Evolutionary conservation across 53 echinoderm and acorn worm species (phyloP).

Genomic region (Holothuria scabra): DNA sequence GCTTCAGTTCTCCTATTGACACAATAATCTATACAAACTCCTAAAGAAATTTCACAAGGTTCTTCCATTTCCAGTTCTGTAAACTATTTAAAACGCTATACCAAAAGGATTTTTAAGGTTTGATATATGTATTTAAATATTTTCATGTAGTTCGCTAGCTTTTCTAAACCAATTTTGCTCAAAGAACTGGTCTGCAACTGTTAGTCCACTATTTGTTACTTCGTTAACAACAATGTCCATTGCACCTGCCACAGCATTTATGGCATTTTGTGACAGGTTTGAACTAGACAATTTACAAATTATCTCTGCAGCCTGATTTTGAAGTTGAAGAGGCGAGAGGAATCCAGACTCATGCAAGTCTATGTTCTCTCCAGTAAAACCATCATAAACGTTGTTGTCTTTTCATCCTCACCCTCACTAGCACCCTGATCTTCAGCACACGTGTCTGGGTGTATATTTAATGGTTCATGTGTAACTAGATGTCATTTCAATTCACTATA

Average conservation of each 20-base stretch:
- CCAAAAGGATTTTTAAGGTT: constrained; percentile 38
- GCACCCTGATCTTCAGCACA: constrained; percentile 7
- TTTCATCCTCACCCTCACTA: not conserved
- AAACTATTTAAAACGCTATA: constrained; percentile 27
- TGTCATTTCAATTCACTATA: constrained; percentile 35
- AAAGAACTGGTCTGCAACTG: constrained; percentile 33
- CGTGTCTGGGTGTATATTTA: not conserved
- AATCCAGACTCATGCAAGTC: not conserved
- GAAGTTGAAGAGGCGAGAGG: not conserved
- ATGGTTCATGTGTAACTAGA: constrained; percentile 5
- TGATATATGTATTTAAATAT: constrained; percentile 41
- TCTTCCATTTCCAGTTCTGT: constrained; percentile 37
- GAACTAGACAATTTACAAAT: constrained; percentile 40
- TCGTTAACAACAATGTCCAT: constrained; percentile 35
- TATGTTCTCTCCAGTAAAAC: not conserved
- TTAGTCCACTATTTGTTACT: constrained; percentile 50
- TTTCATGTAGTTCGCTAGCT: not conserved
- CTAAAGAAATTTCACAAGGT: constrained; percentile 52
- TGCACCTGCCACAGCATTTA: constrained; percentile 44
- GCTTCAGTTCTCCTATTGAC: too few species aligned
- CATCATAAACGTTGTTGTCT: not conserved
- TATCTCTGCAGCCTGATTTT: constrained; percentile 22
- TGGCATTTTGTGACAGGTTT: constrained; percentile 19
- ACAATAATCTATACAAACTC: constrained; percentile 53
- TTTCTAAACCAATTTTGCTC: constrained; percentile 34